phyloP scores from a whole-genome alignment of 2,113 vertebrate genomes.

The Fregetta grallaria region DNA sequence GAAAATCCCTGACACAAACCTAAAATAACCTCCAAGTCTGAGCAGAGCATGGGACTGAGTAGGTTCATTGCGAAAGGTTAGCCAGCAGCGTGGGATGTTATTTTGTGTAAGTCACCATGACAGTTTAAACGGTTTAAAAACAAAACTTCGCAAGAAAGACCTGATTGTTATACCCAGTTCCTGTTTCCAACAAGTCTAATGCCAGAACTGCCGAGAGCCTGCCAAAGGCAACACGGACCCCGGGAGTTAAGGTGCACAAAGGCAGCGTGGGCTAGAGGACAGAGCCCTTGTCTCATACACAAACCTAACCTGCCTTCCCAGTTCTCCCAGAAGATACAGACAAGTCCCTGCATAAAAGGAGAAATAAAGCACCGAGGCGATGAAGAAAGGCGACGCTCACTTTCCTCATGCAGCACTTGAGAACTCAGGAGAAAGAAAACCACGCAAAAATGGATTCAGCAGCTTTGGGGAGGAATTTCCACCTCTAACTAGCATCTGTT shows the following conservation, averaged over 20 bases:
- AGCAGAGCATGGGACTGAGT: not conserved
- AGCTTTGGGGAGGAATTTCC: not conserved
- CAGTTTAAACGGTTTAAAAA: not conserved
- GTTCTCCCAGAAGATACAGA: accelerated
- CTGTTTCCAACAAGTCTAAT: not conserved
- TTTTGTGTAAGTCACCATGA: not conserved
- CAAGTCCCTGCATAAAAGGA: not conserved
- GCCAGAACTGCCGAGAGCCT: not conserved
- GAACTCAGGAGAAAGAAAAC: not conserved
- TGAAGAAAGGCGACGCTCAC: not conserved
- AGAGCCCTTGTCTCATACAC: not conserved
- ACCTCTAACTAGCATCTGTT: accelerated
- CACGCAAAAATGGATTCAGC: not conserved
- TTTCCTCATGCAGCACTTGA: not conserved
- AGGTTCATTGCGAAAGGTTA: not conserved
- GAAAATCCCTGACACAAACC: not conserved
- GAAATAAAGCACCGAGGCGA: not conserved
- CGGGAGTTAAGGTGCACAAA: not conserved
- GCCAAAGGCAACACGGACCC: not conserved
- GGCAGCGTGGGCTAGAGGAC: not conserved
- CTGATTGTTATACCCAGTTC: not conserved
- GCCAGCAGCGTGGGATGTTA: not conserved
- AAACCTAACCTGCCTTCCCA: not conserved
- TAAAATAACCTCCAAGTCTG: not conserved
- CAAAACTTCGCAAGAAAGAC: not conserved